These are phyloP conservation scores for Peromyscus melanophrys DNA, from an alignment of 2,797 vertebrate genomes.

Conservation along the genomic window DNA sequence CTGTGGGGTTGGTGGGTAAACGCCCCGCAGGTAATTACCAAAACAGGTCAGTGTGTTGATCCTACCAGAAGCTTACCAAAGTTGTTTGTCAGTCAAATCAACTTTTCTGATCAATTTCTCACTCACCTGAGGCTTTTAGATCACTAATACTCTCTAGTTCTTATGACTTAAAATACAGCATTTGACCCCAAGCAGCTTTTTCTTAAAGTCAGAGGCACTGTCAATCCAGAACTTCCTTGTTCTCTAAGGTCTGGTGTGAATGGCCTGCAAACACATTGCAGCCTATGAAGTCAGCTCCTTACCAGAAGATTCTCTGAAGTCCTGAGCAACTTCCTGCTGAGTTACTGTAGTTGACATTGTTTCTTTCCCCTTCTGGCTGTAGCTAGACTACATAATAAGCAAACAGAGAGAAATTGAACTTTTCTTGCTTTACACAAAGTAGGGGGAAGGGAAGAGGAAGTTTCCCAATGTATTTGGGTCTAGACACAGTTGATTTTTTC, in stretches of 20 bases:
- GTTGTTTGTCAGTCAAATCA: neutral
- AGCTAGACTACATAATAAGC: neutral
- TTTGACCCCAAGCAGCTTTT: neutral
- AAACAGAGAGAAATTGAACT: neutral
- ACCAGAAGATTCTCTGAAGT: neutral
- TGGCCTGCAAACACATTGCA: neutral
- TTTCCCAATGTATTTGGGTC: neutral
- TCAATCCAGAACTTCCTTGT: neutral
- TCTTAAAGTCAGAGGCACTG: neutral
- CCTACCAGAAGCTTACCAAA: neutral
- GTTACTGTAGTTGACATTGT: conserved; percentile 21
- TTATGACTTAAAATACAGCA: neutral
- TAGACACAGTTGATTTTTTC: neutral
- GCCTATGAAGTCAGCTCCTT: neutral
- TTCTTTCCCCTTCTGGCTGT: neutral
- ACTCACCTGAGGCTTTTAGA: neutral
- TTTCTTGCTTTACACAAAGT: no score
- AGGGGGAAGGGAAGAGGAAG: conserved; percentile 71
- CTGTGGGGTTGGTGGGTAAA: no score
- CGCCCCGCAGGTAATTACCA: neutral
- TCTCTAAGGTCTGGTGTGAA: neutral
- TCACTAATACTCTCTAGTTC: neutral
- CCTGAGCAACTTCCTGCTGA: neutral
- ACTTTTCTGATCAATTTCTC: no score
- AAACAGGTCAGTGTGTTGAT: neutral